Percentiles rank a stretch among this genome's conserved stretches.
These are phyloP conservation scores for Coryphaenoides rupestris DNA, from an alignment of 2,113 vertebrate genomes.

Conservation along the genomic window DNA sequence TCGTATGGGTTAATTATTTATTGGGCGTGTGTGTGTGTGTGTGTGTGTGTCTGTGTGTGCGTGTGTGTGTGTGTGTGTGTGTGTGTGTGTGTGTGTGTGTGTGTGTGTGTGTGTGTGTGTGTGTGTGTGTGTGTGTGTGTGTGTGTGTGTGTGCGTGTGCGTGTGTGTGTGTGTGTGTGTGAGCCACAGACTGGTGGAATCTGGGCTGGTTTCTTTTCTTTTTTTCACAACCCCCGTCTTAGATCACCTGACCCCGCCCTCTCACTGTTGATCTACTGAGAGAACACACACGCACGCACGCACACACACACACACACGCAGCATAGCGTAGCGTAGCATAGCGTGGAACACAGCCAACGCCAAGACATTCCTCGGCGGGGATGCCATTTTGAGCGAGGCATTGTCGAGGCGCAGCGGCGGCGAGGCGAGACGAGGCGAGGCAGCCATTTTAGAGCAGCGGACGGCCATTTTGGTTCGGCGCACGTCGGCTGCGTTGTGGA, in stretches of 20 bases:
- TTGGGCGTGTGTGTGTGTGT: constrained; percentile 32
- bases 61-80: constrained; percentile 10
- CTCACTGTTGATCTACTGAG: too few relatives aligned
- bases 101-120: constrained; percentile 30
- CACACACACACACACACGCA: not conserved
- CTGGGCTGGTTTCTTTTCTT: too few relatives aligned
- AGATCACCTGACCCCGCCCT: too few relatives aligned
- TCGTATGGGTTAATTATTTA: constrained; percentile 72
- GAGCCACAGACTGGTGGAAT: constrained; percentile 13
- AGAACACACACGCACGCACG: not conserved
- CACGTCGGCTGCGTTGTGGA: constrained; percentile 56
- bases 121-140: constrained; percentile 34
- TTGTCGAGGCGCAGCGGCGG: constrained; percentile 40
- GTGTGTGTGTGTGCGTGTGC: constrained; percentile 20
- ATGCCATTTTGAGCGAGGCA: constrained; percentile 40
- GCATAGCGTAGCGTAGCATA: not conserved
- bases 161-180: constrained; percentile 16
- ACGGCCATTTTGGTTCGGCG: constrained; percentile 66
- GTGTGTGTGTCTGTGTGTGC: constrained; percentile 40
- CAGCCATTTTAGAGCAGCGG: constrained; percentile 56
- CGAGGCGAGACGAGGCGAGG: constrained; percentile 38
- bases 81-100: constrained; percentile 18
- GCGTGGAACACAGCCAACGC: not conserved
- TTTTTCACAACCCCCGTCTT: too few relatives aligned
- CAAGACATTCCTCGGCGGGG: constrained; percentile 27